Base-by-base conservation (phyloP, 2,888 invertebrate species). In the Callosobruchus maculatus region DNA sequence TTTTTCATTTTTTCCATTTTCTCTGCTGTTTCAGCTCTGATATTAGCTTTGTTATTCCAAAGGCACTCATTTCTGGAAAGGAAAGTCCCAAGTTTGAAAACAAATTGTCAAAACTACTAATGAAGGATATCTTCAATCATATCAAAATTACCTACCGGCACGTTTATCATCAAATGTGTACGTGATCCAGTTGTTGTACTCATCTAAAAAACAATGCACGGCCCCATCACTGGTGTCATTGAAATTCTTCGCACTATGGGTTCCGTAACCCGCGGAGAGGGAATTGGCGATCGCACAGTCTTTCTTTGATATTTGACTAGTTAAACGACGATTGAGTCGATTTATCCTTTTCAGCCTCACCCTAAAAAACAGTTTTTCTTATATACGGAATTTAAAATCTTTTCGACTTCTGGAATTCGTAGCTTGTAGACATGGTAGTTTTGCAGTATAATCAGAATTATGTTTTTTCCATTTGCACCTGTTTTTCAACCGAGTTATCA, bases 101-200 rank as follows among this genome's bases (percentile, higher is more conserved):
- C 2, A 4, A 26, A 26, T 26, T 7, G 26, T 26, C 7, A 2
- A 26, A 26, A 26, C 2, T 26, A 26, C 7, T 26, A 4, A 7
- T 26, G 2, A 26, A 26, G 26, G 26, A 26, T 26, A 7, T 26
- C 26, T 26, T 7, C 26, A 26, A 26, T 2, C 3, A 7, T 67
- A 67, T 22, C n/a, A 2, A 68, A 21, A 72, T 18, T 22, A 78
- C 78, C 78, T 78, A 80, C 91, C 90, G 21, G 72, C 74, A 79
- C 93, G 92, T 80, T 93, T 93, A 81, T 95, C 94, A 81, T 95
- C 94, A 84, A 97, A 96, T 0, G 95, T 94, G 82, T 94, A 94
- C 0, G 95, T 94, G 87, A 95, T 91, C 94, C 95, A 96, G 82
- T 95, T 94, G 68, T 95, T 95, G 81, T 92, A 91, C 83, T 96